These are phyloP conservation scores for Siniperca knerii DNA, from an alignment of 2,113 vertebrate species.

Conservation along the genomic window DNA sequence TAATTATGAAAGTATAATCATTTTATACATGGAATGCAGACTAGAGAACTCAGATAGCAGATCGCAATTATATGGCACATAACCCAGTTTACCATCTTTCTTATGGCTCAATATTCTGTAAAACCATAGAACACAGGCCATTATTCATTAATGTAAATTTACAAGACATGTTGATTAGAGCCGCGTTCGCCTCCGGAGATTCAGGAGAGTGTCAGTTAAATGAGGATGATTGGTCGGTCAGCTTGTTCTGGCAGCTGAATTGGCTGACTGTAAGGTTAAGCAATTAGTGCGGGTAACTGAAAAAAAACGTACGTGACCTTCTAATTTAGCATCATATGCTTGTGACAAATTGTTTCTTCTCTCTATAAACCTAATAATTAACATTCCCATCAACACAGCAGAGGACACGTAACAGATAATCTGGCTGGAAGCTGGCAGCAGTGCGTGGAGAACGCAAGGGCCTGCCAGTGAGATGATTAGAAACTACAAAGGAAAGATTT, in stretches of 20 bases:
- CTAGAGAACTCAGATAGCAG: background rate
- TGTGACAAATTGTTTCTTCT: conserved; percentile 36
- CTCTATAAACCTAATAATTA: conserved; percentile 57
- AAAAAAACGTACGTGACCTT: conserved; percentile 33
- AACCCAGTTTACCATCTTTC: conserved; percentile 41
- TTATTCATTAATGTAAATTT: conserved; percentile 37
- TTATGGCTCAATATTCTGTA: background rate
- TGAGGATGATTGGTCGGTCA: background rate
- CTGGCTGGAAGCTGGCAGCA: conserved; percentile 50
- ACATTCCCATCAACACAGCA: conserved; percentile 52
- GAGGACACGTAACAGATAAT: conserved; percentile 56
- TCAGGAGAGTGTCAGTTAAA: background rate
- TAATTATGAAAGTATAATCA: conserved; percentile 40
- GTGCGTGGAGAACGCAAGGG: conserved; percentile 21
- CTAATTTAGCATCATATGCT: conserved; percentile 22
- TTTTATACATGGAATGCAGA: conserved; percentile 5
- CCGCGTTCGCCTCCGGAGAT: background rate
- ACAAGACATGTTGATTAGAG: conserved; percentile 28
- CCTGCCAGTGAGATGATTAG: conserved; percentile 56
- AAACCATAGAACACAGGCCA: background rate
- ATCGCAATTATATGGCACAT: conserved; percentile 28
- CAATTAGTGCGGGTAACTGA: conserved; percentile 47
- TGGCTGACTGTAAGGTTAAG: conserved; percentile 35
- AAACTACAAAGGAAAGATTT: conserved; percentile 74
- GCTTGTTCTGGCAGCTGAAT: conserved; percentile 14